phyloP scores from a whole-genome alignment of 2,797 vertebrate genomes.

The Spea hammondii region DNA sequence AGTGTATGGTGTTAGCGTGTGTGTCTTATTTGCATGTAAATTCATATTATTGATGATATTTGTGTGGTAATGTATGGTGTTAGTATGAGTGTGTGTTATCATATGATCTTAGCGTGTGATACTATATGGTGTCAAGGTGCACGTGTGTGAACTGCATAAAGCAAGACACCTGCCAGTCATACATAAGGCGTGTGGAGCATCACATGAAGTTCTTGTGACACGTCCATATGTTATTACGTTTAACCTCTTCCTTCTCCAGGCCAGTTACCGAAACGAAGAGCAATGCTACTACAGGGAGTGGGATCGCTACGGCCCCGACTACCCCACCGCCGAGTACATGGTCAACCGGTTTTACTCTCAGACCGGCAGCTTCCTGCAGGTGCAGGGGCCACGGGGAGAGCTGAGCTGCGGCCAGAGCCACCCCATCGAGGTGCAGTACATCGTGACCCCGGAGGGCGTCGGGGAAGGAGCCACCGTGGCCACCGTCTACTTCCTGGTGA shows the following conservation, averaged over 20 bases:
- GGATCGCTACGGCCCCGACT: background rate
- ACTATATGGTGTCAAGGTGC: too few species aligned
- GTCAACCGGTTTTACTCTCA: slow-evolving; percentile 5
- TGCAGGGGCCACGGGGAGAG: background rate
- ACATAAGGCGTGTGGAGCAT: too few species aligned
- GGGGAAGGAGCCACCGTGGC: background rate
- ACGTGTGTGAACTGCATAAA: too few species aligned
- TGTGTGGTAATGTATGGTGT: too few species aligned
- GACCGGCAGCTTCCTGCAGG: slow-evolving; percentile 16
- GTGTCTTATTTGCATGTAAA: too few species aligned
- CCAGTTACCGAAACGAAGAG: slow-evolving; percentile 17
- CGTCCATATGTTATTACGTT: too few species aligned
- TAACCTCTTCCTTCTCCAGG: background rate
- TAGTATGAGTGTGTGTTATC: too few species aligned
- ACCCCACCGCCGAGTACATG: background rate
- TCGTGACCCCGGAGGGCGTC: background rate
- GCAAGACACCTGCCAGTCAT: too few species aligned
- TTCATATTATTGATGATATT: too few species aligned
- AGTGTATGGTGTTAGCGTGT: too few species aligned
- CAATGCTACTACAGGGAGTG: background rate
- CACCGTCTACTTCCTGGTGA: slow-evolving; percentile 16
- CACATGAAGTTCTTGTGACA: too few species aligned
- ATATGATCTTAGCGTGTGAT: too few species aligned
- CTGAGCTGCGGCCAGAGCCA: background rate
- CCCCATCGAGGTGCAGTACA: background rate